These are phyloP conservation scores for Brachionus paranguensis DNA, from an alignment of 1,140 invertebrate genomes.

Conservation along the genomic window DNA sequence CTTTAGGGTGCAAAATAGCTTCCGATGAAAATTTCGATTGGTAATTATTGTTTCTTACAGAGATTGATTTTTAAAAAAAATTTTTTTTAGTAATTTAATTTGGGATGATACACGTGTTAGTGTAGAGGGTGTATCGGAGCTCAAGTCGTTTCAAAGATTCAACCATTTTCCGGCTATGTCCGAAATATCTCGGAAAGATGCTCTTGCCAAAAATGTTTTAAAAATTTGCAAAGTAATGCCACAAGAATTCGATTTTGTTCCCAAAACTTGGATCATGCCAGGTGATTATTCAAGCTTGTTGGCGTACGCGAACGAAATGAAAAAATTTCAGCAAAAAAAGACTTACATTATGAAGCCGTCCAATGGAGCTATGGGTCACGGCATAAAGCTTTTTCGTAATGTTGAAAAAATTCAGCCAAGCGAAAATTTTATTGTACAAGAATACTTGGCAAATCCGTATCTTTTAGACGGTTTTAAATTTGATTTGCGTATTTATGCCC, in stretches of 20 bases:
- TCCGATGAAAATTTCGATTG: conserved; percentile 50
- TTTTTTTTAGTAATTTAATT: conserved; percentile 45
- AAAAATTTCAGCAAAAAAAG: conserved; percentile 49
- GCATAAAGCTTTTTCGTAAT: conserved; percentile 50
- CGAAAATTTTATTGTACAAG: conserved; percentile 53
- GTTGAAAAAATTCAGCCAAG: conserved; percentile 50
- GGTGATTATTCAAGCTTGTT: conserved; percentile 48
- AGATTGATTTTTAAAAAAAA: not conserved
- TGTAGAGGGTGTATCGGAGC: conserved; percentile 50
- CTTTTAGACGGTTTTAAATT: conserved; percentile 55
- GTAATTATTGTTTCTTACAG: conserved; percentile 41
- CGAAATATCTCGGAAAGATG: conserved; percentile 54
- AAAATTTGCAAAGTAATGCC: conserved; percentile 50
- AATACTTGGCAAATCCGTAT: conserved; percentile 55
- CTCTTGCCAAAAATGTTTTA: conserved; percentile 51
- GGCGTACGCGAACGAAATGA: conserved; percentile 50
- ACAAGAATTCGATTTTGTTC: conserved; percentile 54
- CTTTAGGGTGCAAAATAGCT: conserved; percentile 47
- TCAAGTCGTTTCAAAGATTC: conserved; percentile 53
- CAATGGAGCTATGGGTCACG: conserved; percentile 56
- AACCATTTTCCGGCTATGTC: conserved; percentile 57
- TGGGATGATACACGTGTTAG: conserved; percentile 55
- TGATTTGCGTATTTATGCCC: conserved; percentile 54
- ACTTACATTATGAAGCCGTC: conserved; percentile 55
- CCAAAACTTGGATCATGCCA: conserved; percentile 55